Evolutionary conservation across 2,888 invertebrate genomes (phyloP), one percentile per base, ranked within the genome.

Genomic region (Apodemia hepburni): DNA sequence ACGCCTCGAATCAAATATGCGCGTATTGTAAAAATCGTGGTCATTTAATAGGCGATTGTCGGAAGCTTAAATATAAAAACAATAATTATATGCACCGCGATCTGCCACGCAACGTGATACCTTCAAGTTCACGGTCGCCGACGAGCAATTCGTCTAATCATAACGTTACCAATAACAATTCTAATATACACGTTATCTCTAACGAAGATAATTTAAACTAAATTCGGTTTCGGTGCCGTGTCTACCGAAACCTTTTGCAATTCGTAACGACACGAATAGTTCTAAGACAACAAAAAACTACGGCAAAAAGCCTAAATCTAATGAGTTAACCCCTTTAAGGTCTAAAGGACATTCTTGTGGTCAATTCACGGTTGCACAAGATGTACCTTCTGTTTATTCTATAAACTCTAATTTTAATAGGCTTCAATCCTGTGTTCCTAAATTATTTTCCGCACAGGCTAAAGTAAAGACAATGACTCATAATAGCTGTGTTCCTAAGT

Each of bases 151-250:
- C 51, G 51, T 51, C 51, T 22, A 51, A 51, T 51, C 51, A 51
- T 51, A 51, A 51, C 3, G 11, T 18, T 51, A 11, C 51, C 2
- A 8, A 51, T 3, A 51, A 51, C 1, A 51, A 51, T 51, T 51
- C 51, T 22, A 51, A 51, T 51, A 51, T 51, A 51, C 51, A 51
- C 51, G 51, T 51, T 47, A 7, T 47, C 17, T 51, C 51, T 42
- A 42, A 11, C n/a, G 27, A 22, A 18, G 18, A 22, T 59, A 42
- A 42, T 59, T 59, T 59, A 59, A 59, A 59, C 59, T 59, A 59
- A 59, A 59, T 59, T 59, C 59, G 59, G 59, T 59, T 59, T 59
- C 59, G 42, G 59, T 42, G 35, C 59, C 59, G 59, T 59, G 59
- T 59, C 38, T 59, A 12, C 59, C 18, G 59, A 35, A 59, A 59